Base-by-base conservation (phyloP, 2,797 vertebrate genomes). In the Mormyrops attenuatus region DNA sequence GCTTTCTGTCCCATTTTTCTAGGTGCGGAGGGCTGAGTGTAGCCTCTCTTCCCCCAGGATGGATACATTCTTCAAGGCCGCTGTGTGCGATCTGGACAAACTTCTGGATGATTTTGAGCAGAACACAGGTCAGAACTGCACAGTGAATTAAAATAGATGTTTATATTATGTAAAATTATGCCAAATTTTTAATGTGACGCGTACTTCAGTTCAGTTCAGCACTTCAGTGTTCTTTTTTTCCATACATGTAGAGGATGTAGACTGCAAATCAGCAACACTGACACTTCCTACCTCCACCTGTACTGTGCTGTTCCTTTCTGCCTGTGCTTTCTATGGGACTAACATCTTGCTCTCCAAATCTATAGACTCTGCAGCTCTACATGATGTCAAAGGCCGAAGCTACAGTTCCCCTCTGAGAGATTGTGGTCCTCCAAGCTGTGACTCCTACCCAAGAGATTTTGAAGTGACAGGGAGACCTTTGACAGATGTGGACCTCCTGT, bases 51-150 rank as follows among this genome's bases (percentile, higher is more conserved):
- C 91, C 49, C 88, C 92, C 94, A 98, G 94, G 93, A 99, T 99
- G 98, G 98, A 99, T 92, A 98, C 95, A 95, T 99, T 97, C 93
- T 99, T 99, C 94, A 98, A 97, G 95, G 98, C 98, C 92, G 98
- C 98, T 89, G 97, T 99, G 89, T 97, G 97, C 94, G 98, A 99
- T 93, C 93, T 99, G 94, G 98, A 99, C 95, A 99, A 97, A 92
- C 95, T 99, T 53, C 97, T 99, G 0, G 98, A 99, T 93, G 98
- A 99, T 94, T 99, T 99, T 95, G 98, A 99, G 91, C 96, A 97
- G 91, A 98, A 95, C 82, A 93, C 97, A 95, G 98, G 98, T 99
- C 92, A 93, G 96, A 95, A 13, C 26, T 49, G 53, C n/a, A 8
- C 50, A 26, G 5, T 57, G 30, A 77, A 53, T 34, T 86, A 53